phyloP scores from a whole-genome alignment of 2,797 vertebrate genomes.

The Anniella stebbinsi region DNA sequence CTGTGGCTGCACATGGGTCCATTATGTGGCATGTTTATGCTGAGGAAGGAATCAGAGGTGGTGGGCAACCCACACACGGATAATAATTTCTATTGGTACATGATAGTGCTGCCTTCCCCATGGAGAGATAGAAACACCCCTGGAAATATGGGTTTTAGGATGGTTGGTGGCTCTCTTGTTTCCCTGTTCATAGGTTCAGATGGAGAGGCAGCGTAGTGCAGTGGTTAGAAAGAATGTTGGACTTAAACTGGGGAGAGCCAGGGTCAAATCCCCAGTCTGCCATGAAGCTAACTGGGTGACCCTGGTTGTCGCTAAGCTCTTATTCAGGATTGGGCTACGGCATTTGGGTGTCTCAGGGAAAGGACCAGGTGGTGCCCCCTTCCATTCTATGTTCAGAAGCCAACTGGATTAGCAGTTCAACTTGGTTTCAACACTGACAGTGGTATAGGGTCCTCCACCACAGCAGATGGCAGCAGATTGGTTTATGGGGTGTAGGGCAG shows the following conservation, averaged over 20 bases:
- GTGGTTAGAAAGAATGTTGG: background rate
- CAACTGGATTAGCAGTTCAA: no score
- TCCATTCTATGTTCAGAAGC: no score
- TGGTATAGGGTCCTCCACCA: no score
- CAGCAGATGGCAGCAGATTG: no score
- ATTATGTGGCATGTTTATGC: background rate
- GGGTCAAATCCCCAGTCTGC: background rate
- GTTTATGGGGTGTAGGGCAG: no score
- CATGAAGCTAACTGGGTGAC: background rate
- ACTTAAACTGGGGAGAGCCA: background rate
- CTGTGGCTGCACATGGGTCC: background rate
- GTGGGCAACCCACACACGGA: background rate
- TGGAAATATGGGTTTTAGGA: background rate
- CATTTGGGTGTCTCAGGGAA: no score
- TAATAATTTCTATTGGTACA: background rate
- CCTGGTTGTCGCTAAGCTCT: background rate
- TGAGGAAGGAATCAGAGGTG: background rate
- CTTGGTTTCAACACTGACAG: no score
- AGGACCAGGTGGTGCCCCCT: no score
- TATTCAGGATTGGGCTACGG: no score
- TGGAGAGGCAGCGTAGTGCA: background rate
- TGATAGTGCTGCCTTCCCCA: no score
- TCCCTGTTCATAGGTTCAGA: background rate
- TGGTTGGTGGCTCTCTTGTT: background rate
- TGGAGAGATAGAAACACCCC: no score